Evolutionary conservation across 2,797 vertebrate species (phyloP).

Genomic region (Dipus sagitta): DNA sequence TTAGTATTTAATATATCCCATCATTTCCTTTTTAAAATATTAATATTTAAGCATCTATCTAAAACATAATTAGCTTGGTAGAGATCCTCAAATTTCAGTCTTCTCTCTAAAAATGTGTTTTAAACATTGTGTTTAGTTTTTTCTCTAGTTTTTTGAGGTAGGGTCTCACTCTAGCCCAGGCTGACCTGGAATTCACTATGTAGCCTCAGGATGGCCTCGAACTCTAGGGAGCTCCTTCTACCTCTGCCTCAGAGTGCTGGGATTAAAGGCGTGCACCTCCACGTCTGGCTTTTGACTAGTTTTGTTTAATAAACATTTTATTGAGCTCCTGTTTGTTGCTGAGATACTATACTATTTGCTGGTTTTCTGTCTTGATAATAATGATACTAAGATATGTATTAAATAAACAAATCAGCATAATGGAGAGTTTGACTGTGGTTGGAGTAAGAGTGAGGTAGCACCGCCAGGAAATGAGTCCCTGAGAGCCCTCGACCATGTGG

Average conservation of each 20-base stretch:
- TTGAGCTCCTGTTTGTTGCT: neutral
- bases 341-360: neutral
- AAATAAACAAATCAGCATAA: neutral
- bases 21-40: neutral
- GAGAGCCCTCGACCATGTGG: neutral
- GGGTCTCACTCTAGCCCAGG: no score
- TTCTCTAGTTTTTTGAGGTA: neutral
- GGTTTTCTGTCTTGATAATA: neutral
- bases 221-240: no score
- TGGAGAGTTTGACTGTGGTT: neutral
- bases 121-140: neutral
- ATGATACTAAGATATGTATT: neutral
- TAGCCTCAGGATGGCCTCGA: no score
- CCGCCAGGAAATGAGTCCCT: neutral
- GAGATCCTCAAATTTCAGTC: neutral
- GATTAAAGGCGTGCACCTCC: no score
- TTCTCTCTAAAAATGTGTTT: constrained; percentile 5
- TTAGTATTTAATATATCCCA: no score
- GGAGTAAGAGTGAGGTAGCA: neutral
- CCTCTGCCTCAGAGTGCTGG: no score
- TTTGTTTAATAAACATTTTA: neutral
- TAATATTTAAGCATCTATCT: neutral
- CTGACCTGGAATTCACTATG: no score
- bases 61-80: neutral
- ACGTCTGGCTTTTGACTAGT: neutral